Base-by-base conservation (phyloP, 1,140 invertebrate genomes). In the Drepana arcuata region DNA sequence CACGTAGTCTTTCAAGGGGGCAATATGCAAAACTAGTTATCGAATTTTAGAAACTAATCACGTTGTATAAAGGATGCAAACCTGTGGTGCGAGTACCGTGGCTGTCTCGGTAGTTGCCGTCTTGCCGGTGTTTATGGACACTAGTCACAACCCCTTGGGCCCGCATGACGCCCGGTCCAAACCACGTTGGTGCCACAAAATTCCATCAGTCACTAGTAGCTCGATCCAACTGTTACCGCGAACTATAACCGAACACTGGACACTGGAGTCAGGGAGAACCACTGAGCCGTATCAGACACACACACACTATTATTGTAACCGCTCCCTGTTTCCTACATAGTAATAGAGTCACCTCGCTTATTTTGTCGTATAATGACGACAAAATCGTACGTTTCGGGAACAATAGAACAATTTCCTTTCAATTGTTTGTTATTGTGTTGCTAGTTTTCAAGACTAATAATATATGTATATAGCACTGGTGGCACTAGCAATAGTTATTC, bases 381-480 rank as follows among this genome's bases (percentile, higher is more conserved):
- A 60, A 65, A n/a, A 69, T 49, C 48, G 55, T 56, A 63, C 71
- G 67, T 74, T 74, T 64, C 67, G 48, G 54, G 67, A 71, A 74
- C 63, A 70, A 71, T 63, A 49, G 47, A 41, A 4, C 4, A 10
- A 26, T 4, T 7, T 4, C n/a, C n/a, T n/a, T n/a, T n/a, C n/a
- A n/a, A n/a, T n/a, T 10, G 24, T 10, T 26, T 10, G 24, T 26
- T n/a, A 26, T 26, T 2, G 24, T n/a, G 24, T 26, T 21, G 4
- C 24, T 2, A 26, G 24, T 26, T 26, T 26, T 2, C n/a, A n/a
- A n/a, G n/a, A n/a, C n/a, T n/a, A n/a, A n/a, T n/a, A 36, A n/a
- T n/a, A n/a, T n/a, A 43, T 39, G 15, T 28, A 45, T 36, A 37
- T 37, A 44, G 35, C 52, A 56, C 49, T 51, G 15, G 16, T 30